These are phyloP conservation scores for Drosophila melanosoma DNA, from an alignment of 2,888 invertebrate genomes.

Conservation along the genomic window DNA sequence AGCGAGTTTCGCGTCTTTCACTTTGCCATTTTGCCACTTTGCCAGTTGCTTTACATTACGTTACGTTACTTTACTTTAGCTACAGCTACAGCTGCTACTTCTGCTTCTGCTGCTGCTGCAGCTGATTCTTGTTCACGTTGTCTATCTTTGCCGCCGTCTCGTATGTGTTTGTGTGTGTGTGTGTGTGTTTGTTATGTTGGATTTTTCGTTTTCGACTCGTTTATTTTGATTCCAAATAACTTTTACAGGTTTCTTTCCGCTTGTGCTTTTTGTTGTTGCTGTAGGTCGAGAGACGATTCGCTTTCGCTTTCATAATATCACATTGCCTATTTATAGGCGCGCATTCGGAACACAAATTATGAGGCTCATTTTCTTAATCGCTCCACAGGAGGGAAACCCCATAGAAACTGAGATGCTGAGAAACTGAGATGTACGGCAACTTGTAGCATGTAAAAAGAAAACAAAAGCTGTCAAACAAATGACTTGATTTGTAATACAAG, in stretches of 20 bases:
- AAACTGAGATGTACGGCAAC: background rate
- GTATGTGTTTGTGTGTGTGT: constrained; percentile 18
- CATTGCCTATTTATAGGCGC: constrained; percentile 51
- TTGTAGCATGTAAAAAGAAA: background rate
- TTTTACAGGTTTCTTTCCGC: constrained; percentile 25
- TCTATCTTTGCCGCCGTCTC: constrained; percentile 36
- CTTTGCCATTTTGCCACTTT: constrained; percentile 47
- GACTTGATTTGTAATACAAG: background rate
- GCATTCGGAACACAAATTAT: background rate
- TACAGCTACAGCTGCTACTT: constrained; percentile 11
- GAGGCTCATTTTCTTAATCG: background rate
- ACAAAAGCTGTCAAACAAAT: background rate
- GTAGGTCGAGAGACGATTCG: constrained; percentile 47
- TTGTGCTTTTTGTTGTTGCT: constrained; percentile 46
- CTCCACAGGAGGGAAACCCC: background rate
- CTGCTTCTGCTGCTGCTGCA: constrained; percentile 16
- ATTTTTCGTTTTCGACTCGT: constrained; percentile 57
- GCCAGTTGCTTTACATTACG: constrained; percentile 46
- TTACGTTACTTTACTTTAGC: constrained; percentile 46
- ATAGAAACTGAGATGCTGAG: background rate
- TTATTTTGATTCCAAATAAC: constrained; percentile 70
- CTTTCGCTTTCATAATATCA: constrained; percentile 44
- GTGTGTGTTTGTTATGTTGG: constrained; percentile 47
- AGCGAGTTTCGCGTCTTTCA: constrained; percentile 58
- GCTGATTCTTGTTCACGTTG: constrained; percentile 32